Base-by-base conservation (phyloP, 2,113 vertebrate genomes). In the Apteryx owenii region DNA sequence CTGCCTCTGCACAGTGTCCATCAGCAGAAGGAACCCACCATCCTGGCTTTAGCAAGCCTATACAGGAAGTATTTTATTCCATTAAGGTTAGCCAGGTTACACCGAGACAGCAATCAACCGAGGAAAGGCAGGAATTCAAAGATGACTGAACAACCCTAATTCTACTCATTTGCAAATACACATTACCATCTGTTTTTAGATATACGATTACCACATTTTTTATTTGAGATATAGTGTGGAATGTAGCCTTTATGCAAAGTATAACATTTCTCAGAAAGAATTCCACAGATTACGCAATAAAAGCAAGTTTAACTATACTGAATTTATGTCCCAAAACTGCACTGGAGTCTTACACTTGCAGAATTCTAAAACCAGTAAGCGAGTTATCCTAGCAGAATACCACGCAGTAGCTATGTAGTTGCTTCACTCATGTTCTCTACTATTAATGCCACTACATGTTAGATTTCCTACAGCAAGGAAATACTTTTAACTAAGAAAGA, bases 371-470 rank as follows among this genome's bases (percentile, higher is more conserved):
- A 42, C 4, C 64, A 0, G 23, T 1, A 1, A 68, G 1, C 3
- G 42, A 76, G 44, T 84, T 62, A 86, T 11, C 6, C 9, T 22
- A 85, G 42, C 15, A 77, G 22, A 83, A 13, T 3, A 66, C 42
- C 48, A 64, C 0, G 0, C 11, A 36, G 33, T 6, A 81, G 79
- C 56, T 40, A 23, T 0, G 0, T 66, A 81, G 42, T 7, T 44
- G n/a, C 40, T 76, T 65, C 38, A 9, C 22, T 72, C 42, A 46
- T 25, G 2, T 44, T 73, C 26, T 70, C 36, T 36, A 8, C 4
- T 36, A 58, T 5, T 38, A 62, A 36, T 9, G 38, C 6, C 23
- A 69, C 31, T 79, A 71, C 61, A 18, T 33, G n/a, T 79, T 54
- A 58, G 23, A 92, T 64, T 48, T 81, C 48, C 44, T 12, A 36